Base-by-base conservation (phyloP, 2,888 invertebrate genomes). In the Chaetogeoica ovagalla region DNA sequence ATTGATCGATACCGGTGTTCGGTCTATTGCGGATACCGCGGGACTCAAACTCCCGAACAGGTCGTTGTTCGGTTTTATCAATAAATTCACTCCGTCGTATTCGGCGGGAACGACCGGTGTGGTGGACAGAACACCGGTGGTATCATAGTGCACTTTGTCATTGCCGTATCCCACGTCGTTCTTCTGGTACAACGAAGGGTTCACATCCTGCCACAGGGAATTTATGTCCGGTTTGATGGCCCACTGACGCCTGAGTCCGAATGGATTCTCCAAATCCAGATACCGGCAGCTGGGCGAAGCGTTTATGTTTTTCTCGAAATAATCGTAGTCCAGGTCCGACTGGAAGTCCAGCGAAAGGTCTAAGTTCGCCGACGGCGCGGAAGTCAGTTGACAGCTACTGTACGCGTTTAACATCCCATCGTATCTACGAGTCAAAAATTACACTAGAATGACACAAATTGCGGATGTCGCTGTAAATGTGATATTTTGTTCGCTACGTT, bases 331-430 rank as follows among this genome's bases (percentile, higher is more conserved):
- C 48, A 89, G 88, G 84, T 92, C 92, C 13, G 91, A 90, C 0
- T 89, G 88, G 83, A 92, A 89, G 83, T 91, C 91, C 48, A 89
- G 86, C 60, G 88, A 87, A 0, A 91, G 85, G 85, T 94, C 91
- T 85, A 94, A 90, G 52, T 90, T 89, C 83, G 90, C 88, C 69
- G 92, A 88, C 0, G 94, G 92, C 70, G 91, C 88, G 17, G 93
- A 91, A 83, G 93, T 90, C 77, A 94, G 87, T 86, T 94, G 94
- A 85, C 94, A 94, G 39, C 92, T 90, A 15, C 93, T 93, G 86
- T 91, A 91, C 0, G 91, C 91, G 81, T 91, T 89, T 83, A 91
- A 91, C 0, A 90, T 88, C 0, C 90, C 90, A 85, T 92, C 93
- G 85, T 92, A 86, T 85, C 91, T 91, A 39, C 23, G 39, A n/a